Conservation (phyloP, 2,797 vertebrate genomes). For the Gallinago nigripennis region DNA sequence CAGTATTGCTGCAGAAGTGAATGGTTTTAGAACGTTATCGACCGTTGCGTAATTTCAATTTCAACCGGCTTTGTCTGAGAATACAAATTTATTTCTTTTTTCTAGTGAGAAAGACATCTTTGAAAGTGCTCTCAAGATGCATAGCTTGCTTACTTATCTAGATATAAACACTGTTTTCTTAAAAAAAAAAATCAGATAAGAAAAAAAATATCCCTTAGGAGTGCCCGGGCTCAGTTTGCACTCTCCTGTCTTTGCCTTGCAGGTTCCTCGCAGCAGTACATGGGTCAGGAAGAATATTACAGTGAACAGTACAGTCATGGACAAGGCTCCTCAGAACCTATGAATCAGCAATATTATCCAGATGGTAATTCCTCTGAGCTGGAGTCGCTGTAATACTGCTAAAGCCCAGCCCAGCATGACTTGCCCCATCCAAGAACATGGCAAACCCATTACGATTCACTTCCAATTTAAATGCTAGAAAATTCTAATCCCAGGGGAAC, state of each 20-base stretch:
- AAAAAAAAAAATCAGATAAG: neutral
- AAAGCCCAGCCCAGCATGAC: neutral
- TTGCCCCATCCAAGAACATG: neutral
- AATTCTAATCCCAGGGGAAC: neutral
- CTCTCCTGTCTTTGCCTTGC: slow-evolving; percentile 67
- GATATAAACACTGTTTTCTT: neutral
- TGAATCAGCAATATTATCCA: slow-evolving; percentile 94
- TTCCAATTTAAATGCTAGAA: neutral
- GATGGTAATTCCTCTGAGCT: slow-evolving; percentile 84
- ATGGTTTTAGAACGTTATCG: neutral
- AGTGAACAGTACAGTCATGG: slow-evolving; percentile 91
- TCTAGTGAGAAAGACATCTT: neutral
- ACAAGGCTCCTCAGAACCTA: slow-evolving; percentile 89
- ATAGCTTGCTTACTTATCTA: neutral
- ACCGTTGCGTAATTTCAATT: neutral
- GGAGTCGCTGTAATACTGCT: neutral
- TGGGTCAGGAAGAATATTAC: slow-evolving; percentile 95
- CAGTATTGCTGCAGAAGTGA: neutral
- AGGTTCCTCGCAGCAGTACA: slow-evolving; percentile 93
- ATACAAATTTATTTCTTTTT: neutral
- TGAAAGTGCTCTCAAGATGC: neutral
- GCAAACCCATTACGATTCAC: neutral
- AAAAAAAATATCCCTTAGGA: neutral
- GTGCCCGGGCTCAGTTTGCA: neutral
- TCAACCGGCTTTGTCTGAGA: neutral